A percentile compares a stretch with the other conserved stretches of the same genome.
Conservation (phyloP, 64 coral and sea anemone species). For the Actinia equina region DNA sequence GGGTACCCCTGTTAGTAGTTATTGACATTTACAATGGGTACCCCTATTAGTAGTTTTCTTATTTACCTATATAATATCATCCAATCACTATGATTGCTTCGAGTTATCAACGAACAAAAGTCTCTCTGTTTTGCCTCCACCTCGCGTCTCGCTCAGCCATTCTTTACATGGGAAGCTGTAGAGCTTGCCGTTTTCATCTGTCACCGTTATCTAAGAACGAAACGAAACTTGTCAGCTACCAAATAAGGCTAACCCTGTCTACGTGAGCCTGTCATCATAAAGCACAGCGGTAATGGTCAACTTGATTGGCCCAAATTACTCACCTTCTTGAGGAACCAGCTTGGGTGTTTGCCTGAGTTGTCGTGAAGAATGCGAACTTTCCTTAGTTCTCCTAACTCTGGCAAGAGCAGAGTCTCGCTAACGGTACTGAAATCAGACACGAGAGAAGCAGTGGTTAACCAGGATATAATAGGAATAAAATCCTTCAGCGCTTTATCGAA, state of each 20-base stretch:
- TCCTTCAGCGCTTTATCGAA: too few relatives aligned
- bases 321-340: constrained; percentile 92
- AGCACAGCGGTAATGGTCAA: neutral
- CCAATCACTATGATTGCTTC: constrained; percentile 23
- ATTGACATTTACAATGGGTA: too few relatives aligned
- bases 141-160: constrained; percentile 97
- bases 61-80: constrained; percentile 3
- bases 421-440: constrained; percentile 38
- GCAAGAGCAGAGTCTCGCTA: constrained; percentile 68
- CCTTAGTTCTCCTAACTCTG: constrained; percentile 84
- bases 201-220: constrained; percentile 66
- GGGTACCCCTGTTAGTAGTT: too few relatives aligned
- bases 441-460: too few relatives aligned
- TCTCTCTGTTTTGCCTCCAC: constrained; percentile 91
- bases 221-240: neutral
- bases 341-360: constrained; percentile 86
- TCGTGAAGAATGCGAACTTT: constrained; percentile 88
- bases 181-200: constrained; percentile 81
- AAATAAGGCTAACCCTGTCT: too few relatives aligned
- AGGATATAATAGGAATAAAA: neutral
- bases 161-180: constrained; percentile 93
- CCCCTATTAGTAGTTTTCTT: neutral
- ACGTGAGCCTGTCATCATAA: neutral
- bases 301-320: neutral
- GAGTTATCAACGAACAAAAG: constrained; percentile 37